These are phyloP conservation scores for Lasioglossum morio DNA, from an alignment of 2,888 invertebrate species.

Conservation along the genomic window DNA sequence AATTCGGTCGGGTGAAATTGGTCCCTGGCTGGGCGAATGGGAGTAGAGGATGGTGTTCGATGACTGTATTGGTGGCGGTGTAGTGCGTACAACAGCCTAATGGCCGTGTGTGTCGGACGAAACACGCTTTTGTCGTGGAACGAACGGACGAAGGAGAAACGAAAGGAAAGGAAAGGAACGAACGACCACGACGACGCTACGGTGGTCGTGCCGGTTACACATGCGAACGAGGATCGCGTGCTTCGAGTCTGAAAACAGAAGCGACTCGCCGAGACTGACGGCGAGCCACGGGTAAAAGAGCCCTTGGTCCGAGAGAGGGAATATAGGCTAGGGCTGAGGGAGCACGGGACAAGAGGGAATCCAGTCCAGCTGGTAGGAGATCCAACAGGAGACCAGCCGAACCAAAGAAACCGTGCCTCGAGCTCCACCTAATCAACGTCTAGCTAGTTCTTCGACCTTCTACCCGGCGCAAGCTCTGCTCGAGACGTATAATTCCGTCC, in stretches of 20 bases:
- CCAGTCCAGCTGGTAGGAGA: constrained; percentile 54
- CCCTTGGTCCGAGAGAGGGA: constrained; percentile 44
- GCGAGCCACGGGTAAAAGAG: constrained; percentile 68
- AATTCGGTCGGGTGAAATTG: constrained; percentile 59
- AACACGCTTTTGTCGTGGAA: constrained; percentile 57
- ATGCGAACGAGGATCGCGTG: constrained; percentile 79
- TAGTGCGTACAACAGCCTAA: constrained; percentile 53
- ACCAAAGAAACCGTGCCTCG: constrained; percentile 67
- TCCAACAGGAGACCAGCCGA: constrained; percentile 22
- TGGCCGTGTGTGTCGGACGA: constrained; percentile 53
- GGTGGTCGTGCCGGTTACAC: constrained; percentile 66
- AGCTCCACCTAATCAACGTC: constrained; percentile 81
- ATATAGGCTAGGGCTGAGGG: constrained; percentile 46
- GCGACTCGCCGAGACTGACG: constrained; percentile 78
- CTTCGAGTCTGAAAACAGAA: constrained; percentile 80
- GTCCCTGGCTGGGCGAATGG: constrained; percentile 18
- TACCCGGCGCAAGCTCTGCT: constrained; percentile 1
- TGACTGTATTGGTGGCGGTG: constrained; percentile 62
- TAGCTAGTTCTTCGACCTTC: constrained; percentile 75
- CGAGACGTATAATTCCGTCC: constrained; percentile 2
- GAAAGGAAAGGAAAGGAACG: constrained; percentile 27
- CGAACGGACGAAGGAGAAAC: background rate
- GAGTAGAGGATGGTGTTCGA: constrained; percentile 21
- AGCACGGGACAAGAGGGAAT: constrained; percentile 56
- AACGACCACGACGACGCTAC: constrained; percentile 52